A percentile compares a stretch with the other conserved stretches of the same genome.
phyloP scores from a whole-genome alignment of 1,140 invertebrate species.

The Zaprionus gabonicus region DNA sequence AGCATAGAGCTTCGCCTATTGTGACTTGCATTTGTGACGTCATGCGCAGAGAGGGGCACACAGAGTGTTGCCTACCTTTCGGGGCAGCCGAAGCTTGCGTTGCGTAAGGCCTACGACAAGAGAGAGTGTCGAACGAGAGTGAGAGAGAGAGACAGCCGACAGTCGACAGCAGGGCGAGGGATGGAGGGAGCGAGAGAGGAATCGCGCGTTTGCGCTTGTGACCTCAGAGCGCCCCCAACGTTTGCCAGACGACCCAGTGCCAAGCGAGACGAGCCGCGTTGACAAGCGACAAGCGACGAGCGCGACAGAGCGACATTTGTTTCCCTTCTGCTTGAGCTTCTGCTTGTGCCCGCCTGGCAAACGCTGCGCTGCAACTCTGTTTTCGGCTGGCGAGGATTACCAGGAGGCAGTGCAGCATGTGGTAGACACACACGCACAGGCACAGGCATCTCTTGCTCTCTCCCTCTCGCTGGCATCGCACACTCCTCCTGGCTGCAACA shows the following conservation, averaged over 20 bases:
- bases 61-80: constrained; percentile 20
- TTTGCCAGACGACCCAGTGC: constrained; percentile 6
- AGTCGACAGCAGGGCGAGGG: background rate
- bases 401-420: constrained; percentile 4
- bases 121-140: constrained; percentile 1
- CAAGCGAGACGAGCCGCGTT: background rate
- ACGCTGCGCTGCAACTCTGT: background rate
- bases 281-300: background rate
- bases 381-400: background rate
- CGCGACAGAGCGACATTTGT: constrained; percentile 7
- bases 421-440: background rate
- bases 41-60: background rate
- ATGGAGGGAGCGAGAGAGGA: background rate
- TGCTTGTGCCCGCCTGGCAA: background rate
- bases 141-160: background rate
- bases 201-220: constrained; percentile 22
- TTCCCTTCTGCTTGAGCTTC: background rate
- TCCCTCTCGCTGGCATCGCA: background rate
- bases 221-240: background rate
- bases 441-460: background rate
- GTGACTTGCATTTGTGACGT: constrained; percentile 27
- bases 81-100: background rate
- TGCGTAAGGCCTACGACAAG: constrained; percentile 13
- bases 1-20: background rate
- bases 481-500: background rate